Base-by-base conservation (phyloP, 2,888 invertebrate species). In the Leptinotarsa haldemani region DNA sequence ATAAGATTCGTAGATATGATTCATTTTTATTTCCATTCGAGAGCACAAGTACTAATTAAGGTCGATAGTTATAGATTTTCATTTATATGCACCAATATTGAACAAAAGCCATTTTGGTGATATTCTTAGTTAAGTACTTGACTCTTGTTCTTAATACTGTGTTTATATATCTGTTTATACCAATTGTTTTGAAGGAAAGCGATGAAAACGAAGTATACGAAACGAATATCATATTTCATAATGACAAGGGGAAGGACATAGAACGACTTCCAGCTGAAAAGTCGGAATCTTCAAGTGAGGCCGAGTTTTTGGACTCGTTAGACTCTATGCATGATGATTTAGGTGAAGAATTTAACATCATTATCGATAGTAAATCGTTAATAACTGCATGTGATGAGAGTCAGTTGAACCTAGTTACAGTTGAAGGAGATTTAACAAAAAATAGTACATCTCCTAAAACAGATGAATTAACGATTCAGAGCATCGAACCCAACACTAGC, bases 251-350 rank as follows among this genome's bases (percentile, higher is more conserved):
- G 40, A 79, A 78, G 74, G 71, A 78, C 52, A 78, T 80, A 65
- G 76, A 79, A 18, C 77, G 80, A 53, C 74, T 81, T 16, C 56
- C 73, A 22, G 70, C 78, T 65, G 81, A 81, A 25, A 74, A 80
- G 74, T 79, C 82, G 12, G 81, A 81, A 22, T 81, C 84, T 68
- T 85, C 85, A 79, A 86, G 86, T 83, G 86, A 86, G 82, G 83
- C 78, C 50, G 86, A 86, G 76, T 86, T 86, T 84, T 80, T 83
- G 78, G 86, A 86, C 80, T 82, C 83, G 61, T 77, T 83, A 79
- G 84, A 83, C 73, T 73, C 80, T 69, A 76, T 82, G 83, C 83
- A 84, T 84, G 84, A 79, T 75, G 75, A 78, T 75, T 69, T 78
- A 65, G 74, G 72, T 74, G 76, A 72, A 70, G 73, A 73, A 74